Base-by-base conservation (phyloP, 2,797 vertebrate genomes). In the Cyprinella venusta region DNA sequence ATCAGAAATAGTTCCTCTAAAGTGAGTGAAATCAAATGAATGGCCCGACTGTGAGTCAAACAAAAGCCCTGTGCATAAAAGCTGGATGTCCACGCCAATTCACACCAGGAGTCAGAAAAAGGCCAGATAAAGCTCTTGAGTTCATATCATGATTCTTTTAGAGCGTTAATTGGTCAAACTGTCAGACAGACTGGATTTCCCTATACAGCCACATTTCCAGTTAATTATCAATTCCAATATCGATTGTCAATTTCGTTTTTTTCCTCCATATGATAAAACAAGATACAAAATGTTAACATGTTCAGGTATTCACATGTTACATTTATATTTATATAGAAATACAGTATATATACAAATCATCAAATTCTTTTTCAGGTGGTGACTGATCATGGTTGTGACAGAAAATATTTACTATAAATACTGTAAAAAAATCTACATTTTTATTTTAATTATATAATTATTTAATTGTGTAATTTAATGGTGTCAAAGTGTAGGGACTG, bases 1-100 rank as follows among this genome's bases (percentile, higher is more conserved):
- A 38, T 74, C 40, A 74, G 69, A 64, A 74, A 74, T 64, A 52
- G 15, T 74, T 52, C 42, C 30, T 81, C 72, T 81, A 81, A 72
- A 81, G 69, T 72, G 56, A 40, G 12, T 74, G 56, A 81, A 64
- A 81, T 72, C 26, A 81, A 64, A 81, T 81, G 80, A 81, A 81
- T 74, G 69, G 69, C 56, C 61, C 52, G 70, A 81, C 80, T 81
- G 69, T 81, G 56, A 26, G 56, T 52, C 42, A 74, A 52, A 81
- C 80, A 81, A 81, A 81, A 81, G 80, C 80, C 61, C 69, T 71
- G 54, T 72, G 36, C 64, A 54, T 65, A 67, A 33, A 33, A 48
- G 13, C 76, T 48, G 36, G 15, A 50, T 36, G 26, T 36, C 68
- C 63, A 80, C 5, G 56, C 80, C 80, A 81, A 1, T 81, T 72